Base-by-base conservation (phyloP, 2,797 vertebrate genomes). In the Phoeniculus purpureus region DNA sequence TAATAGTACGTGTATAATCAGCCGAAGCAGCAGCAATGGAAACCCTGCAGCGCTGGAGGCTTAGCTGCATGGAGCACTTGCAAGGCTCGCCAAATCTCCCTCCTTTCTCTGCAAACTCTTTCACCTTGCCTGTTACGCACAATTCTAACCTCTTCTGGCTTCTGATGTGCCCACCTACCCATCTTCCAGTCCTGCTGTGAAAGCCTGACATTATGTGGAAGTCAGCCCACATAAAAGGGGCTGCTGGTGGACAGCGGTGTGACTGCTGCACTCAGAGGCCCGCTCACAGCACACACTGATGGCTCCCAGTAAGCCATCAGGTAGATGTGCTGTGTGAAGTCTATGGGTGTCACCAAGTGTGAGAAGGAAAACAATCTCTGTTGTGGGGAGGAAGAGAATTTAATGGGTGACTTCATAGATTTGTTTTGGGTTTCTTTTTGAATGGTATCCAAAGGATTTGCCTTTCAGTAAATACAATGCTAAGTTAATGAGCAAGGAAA, bases 401-500 rank as follows among this genome's bases (percentile, higher is more conserved):
- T 92, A 64, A 40, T 55, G 32, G 22, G 19, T 66, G 87, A 89
- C 61, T 58, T 91, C 27, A 66, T 76, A 54, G 11, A 7, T 20
- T 58, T 66, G 18, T 27, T 37, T 8, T 62, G 14, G 37, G 32
- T 71, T 56, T 47, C 7, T 8, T 60, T 82, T 76, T 75, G 13
- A 62, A 80, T 45, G 74, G 26, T 10, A 27, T 94, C 58, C 75
- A 78, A 74, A 87, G 52, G 47, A 74, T 82, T 91, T 93, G 64
- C 60, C 51, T 71, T 94, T 93, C 78, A 85, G 56, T 92, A 88
- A 80, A 91, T 68, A 71, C 50, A 92, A 75, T 94, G 48, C n/a
- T 64, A 82, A 87, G 22, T 87, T 89, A 93, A 92, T 89, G 81
- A 94, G 40, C 66, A 81, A 90, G 90, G 81, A 93, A 94, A 87